Base-by-base conservation (phyloP, 2,797 vertebrate genomes). In the Avahi laniger region DNA sequence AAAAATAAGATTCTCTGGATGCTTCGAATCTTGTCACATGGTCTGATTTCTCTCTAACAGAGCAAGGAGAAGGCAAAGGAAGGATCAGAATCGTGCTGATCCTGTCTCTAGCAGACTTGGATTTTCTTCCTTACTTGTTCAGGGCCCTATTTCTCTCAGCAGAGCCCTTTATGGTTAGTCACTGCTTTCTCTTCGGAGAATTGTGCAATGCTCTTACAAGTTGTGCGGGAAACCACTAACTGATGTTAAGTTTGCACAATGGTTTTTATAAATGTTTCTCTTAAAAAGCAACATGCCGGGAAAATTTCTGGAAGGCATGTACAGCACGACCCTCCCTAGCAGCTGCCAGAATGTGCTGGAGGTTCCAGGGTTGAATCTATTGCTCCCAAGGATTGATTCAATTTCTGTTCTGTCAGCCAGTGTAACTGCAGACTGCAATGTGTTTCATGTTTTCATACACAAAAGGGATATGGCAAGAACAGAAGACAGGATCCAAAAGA, bases 181-280 rank as follows among this genome's bases (percentile, higher is more conserved):
- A 87, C 63, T 91, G 81, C 50, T 87, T 97, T 96, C 33, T 41
- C 69, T 95, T 96, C 90, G 67, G 41, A 96, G 92, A 75, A 81
- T 90, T 4, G 0, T 52, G 33, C 83, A 86, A 52, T 63, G 79
- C n/a, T 95, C 50, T 76, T 54, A 87, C 54, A 80, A 84, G 65
- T 35, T 94, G 46, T 91, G 91, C 0, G 35, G 85, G 73, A 98
- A 98, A 94, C 76, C 84, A 93, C 94, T 95, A 89, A 93, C 72
- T 95, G 63, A 82, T 97, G 81, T 94, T 96, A 92, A 89, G 91
- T 97, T 98, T 98, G 89, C 96, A 97, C 92, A 93, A 89, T 75
- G 80, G 61, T 72, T 98, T 98, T 97, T 95, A 95, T 93, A 80
- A 91, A 93, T 89, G 57, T 89, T 98, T 98, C 86, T 93, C 86